Percentiles rank a stretch among this genome's conserved stretches.
Conservation (phyloP, 2,797 vertebrate species). For the Cephalopachus bancanus region DNA sequence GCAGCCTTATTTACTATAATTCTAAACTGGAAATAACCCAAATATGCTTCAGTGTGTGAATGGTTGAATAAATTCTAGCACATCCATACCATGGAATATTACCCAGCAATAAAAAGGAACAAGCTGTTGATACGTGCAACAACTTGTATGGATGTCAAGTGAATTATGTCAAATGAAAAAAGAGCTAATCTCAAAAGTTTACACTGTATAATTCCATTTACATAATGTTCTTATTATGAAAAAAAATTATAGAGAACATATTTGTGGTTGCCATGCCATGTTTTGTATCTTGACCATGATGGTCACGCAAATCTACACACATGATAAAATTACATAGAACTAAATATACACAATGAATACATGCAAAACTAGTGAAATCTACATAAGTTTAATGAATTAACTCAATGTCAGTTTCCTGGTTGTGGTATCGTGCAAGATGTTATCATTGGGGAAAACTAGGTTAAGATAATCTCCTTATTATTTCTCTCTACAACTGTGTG, state of each 20-base stretch:
- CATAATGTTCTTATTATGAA: background rate
- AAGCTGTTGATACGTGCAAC: background rate
- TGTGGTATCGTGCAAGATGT: background rate
- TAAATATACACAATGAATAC: background rate
- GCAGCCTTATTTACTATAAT: background rate
- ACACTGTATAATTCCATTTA: background rate
- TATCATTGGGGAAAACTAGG: background rate
- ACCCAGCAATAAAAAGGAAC: background rate
- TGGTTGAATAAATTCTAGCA: background rate
- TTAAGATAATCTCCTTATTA: background rate
- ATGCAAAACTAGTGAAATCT: conserved; percentile 1
- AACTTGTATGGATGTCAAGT: background rate
- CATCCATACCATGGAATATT: background rate
- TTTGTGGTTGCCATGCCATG: background rate
- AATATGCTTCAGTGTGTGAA: background rate
- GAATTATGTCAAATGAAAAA: background rate
- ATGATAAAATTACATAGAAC: background rate
- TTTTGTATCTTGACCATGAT: background rate
- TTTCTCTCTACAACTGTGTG: conserved; percentile 14
- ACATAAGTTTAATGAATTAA: background rate
- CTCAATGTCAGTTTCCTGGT: background rate
- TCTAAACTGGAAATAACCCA: background rate
- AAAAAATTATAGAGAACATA: background rate
- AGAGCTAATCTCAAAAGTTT: background rate
- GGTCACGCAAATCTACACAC: background rate